Evolutionary conservation across 1,140 invertebrate species (phyloP), one percentile per base, ranked within the genome.

Genomic region (Kradibia gibbosae): DNA sequence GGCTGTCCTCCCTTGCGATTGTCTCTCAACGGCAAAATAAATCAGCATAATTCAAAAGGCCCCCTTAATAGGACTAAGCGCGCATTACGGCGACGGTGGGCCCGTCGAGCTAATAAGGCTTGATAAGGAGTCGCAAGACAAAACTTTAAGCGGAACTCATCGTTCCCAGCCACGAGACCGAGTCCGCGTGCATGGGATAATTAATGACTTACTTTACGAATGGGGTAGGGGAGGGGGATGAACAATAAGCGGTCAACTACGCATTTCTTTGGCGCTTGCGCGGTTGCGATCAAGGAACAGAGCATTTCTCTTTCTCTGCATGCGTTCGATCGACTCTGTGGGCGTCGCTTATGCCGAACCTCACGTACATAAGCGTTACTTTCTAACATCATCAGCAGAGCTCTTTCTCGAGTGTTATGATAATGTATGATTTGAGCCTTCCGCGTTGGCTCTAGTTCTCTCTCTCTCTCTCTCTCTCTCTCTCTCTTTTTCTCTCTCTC

Each of bases 201-300:
- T 90, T 90, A 89, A 90, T 88, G 89, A 89, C 87, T 87, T 86
- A 87, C 88, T 86, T 87, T 88, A 86, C 25, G 17, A 87, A 73
- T 83, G 88, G 87, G n/a, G n/a, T n/a, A n/a, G n/a, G n/a, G n/a
- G n/a, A n/a, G n/a, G n/a, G n/a, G n/a, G n/a, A n/a, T n/a, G 87
- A 89, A 90, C 88, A 90, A 90, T 89, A 89, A 85, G 53, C 53
- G 88, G 87, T 90, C 88, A 90, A 88, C 89, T 90, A 88, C 85
- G 78, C 87, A 45, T 45, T 87, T 57, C 50, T 85, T 86, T 84
- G 85, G 87, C 86, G 88, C 86, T 85, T 87, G 83, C 82, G 86
- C 85, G 82, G 74, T 0, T n/a, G n/a, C 39, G 70, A 50, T n/a
- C 48, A 25, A 82, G 82, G 65, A 84, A 45, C 79, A 81, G 84